Evolutionary conservation across 2,797 vertebrate species (phyloP), one percentile per base, ranked within the genome.

Genomic region (Chloroceryle amazona): DNA sequence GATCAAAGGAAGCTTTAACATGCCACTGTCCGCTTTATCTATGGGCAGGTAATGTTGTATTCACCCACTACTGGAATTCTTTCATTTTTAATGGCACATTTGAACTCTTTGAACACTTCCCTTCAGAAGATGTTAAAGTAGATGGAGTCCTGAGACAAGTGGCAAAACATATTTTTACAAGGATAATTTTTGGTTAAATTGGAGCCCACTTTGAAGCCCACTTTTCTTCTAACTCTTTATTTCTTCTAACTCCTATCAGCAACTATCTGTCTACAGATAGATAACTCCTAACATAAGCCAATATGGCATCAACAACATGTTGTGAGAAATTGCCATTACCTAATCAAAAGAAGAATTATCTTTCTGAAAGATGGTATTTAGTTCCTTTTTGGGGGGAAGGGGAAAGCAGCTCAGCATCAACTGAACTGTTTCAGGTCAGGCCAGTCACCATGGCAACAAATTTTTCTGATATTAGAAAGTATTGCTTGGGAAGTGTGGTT

Each of bases 371-470:
- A 75, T 93, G 90, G n/a, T 83, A 88, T 94, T 92, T 89, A 68
- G 75, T 42, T 94, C 9, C 19, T 39, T 85, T 84, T 96, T 58
- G 4, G 2, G 86, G 26, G 26, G 51, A 96, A 86, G 55, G 60
- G 51, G 94, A 80, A 88, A 66, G 78, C 95, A 91, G 63, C 88
- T 87, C 74, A 76, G 72, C 79, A 80, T 94, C 92, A 87, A 14
- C 72, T 79, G 90, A 94, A 91, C 79, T 86, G 81, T 92, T 95
- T 95, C 89, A 95, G 92, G 89, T 94, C 92, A 96, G 91, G 70
- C 67, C 84, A 89, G 96, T 97, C 84, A 93, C 96, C 86, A 98
- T 96, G 94, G 95, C 80, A 97, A 97, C 96, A 95, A 81, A 17
- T 94, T 94, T 94, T 96, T 87, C 90, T 94, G 89, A 74, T 91